phyloP scores from a whole-genome alignment of 2,797 vertebrate species.

The Lithobates sylvaticus region DNA sequence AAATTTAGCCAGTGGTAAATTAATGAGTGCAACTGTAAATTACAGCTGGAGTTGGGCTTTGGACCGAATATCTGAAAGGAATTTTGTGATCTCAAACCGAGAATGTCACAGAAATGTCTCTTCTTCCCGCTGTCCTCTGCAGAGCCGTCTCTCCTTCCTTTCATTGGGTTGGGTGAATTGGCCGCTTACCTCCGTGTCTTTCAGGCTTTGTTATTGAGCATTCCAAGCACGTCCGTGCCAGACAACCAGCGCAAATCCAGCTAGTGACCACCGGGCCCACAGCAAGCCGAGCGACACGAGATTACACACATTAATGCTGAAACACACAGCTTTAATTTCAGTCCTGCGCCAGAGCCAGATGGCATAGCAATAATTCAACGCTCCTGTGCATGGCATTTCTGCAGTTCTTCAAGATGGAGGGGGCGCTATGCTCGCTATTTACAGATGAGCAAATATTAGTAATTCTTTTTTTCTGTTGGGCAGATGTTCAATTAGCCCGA shows the following conservation, averaged over 20 bases:
- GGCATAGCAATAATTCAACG: slow-evolving; percentile 19
- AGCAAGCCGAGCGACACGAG: slow-evolving; percentile 24
- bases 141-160: too few relatives aligned
- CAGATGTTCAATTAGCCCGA: too few relatives aligned
- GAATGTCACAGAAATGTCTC: too few relatives aligned
- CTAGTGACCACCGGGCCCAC: slow-evolving; percentile 30
- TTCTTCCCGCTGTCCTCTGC: too few relatives aligned
- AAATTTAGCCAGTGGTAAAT: too few relatives aligned
- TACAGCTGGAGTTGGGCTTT: too few relatives aligned
- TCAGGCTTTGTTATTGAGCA: slow-evolving; percentile 15
- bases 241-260: slow-evolving; percentile 35
- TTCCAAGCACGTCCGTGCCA: slow-evolving; percentile 16
- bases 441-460: too few relatives aligned
- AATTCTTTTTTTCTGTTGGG: too few relatives aligned
- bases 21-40: too few relatives aligned
- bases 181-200: background rate
- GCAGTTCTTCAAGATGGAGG: background rate
- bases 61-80: too few relatives aligned
- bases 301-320: slow-evolving; percentile 51
- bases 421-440: background rate
- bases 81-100: too few relatives aligned
- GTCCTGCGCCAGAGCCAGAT: slow-evolving; percentile 35
- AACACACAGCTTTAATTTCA: slow-evolving; percentile 54
- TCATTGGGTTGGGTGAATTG: too few relatives aligned
- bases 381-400: background rate